Percentiles rank a stretch among this genome's conserved stretches.
These are phyloP conservation scores for Vulpes ferrilata DNA, from an alignment of 2,113 vertebrate species.

Conservation along the genomic window DNA sequence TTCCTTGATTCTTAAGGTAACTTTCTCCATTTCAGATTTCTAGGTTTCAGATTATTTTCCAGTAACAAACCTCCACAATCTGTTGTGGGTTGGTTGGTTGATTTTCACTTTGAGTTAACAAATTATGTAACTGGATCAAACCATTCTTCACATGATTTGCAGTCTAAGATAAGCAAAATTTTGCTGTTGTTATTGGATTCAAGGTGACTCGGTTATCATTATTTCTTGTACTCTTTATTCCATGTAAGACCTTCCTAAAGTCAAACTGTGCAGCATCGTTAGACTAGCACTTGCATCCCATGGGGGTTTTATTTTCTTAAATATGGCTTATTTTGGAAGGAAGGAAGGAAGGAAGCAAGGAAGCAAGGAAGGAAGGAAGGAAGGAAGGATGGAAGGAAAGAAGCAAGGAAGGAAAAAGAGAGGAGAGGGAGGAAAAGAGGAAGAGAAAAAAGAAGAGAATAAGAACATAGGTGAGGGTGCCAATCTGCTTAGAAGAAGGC, in stretches of 20 bases:
- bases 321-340: not conserved
- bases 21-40: not conserved
- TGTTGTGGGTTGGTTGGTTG: not conserved
- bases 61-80: not conserved
- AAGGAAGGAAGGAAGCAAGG: not conserved
- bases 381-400: no score
- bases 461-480: not conserved
- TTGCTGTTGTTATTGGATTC: not conserved
- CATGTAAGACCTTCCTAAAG: not conserved
- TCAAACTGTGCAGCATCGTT: not conserved
- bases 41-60: not conserved
- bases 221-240: not conserved
- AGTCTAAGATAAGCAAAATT: not conserved
- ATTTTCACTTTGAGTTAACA: not conserved
- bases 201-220: not conserved
- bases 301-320: not conserved
- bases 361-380: not conserved
- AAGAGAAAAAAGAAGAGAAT: no score
- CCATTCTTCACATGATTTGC: slow-evolving; percentile 10
- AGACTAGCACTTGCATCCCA: not conserved
- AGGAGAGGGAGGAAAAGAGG: no score
- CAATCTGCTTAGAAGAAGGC: accelerated
- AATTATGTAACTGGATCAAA: not conserved
- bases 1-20: not conserved
- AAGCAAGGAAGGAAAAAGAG: no score